Evolutionary conservation across 2,888 invertebrate genomes (phyloP).

Genomic region (Caenorhabditis macrosperma): DNA sequence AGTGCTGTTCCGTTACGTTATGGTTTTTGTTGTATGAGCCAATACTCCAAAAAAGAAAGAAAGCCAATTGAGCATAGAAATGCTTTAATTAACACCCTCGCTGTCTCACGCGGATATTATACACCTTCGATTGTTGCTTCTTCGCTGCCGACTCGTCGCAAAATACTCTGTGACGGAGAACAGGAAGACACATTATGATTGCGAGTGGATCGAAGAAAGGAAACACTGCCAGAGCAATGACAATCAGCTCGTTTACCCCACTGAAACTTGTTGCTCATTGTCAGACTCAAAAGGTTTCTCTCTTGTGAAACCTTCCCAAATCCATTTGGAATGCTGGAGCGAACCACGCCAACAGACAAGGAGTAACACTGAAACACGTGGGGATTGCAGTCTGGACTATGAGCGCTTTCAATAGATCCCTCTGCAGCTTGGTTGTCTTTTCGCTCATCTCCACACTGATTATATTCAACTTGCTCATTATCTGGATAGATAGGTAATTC

Average conservation of each 20-base stretch:
- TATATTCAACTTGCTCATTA: neutral
- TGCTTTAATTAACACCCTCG: too few species aligned
- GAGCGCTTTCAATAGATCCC: conserved; percentile 11
- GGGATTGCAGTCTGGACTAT: conserved; percentile 25
- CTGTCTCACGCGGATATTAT: too few species aligned
- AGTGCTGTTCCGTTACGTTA: too few species aligned
- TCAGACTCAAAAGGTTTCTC: neutral
- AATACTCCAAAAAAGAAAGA: too few species aligned
- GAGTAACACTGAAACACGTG: conserved; percentile 15
- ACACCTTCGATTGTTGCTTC: too few species aligned
- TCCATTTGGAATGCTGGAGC: conserved; percentile 25
- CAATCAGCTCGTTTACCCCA: neutral
- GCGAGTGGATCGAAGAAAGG: conserved; percentile 25
- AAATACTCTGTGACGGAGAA: neutral
- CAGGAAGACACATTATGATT: conserved; percentile 24
- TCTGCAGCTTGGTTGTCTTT: neutral
- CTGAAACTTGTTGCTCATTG: neutral
- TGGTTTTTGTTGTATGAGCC: too few species aligned
- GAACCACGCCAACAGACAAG: conserved; percentile 31
- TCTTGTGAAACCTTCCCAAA: conserved; percentile 25
- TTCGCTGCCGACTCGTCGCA: neutral
- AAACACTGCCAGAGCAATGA: conserved; percentile 13
- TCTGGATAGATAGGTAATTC: conserved; percentile 7
- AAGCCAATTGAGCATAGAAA: too few species aligned
- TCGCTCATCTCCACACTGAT: neutral